Evolutionary conservation across 2,888 invertebrate genomes (phyloP).

Genomic region (Stictocephala bisonia): DNA sequence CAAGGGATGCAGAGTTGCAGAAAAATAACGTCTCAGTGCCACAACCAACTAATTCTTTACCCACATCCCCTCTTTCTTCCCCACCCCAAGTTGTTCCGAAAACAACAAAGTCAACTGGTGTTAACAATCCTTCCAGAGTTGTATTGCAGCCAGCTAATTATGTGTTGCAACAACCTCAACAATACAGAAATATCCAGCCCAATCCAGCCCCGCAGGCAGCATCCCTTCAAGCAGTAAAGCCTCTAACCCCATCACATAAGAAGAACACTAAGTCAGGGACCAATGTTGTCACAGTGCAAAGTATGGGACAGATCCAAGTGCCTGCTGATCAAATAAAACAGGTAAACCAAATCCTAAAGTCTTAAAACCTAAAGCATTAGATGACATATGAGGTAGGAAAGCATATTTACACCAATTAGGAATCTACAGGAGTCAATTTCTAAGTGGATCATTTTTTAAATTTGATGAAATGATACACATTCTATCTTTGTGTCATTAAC

Average conservation of each 20-base stretch:
- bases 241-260: slow-evolving; percentile 39
- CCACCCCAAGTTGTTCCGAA: slow-evolving; percentile 32
- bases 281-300: slow-evolving; percentile 55
- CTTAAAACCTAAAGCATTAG: no score
- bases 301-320: slow-evolving; percentile 56
- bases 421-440: no score
- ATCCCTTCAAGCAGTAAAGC: slow-evolving; percentile 24
- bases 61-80: neutral
- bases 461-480: no score
- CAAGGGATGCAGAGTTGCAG: slow-evolving; percentile 26
- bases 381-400: no score
- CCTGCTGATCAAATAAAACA: slow-evolving; percentile 59
- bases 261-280: slow-evolving; percentile 44
- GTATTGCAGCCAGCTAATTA: slow-evolving; percentile 48
- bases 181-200: slow-evolving; percentile 51
- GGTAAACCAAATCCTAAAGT: no score
- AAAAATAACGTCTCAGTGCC: neutral
- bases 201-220: slow-evolving; percentile 22
- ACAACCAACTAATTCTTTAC: neutral
- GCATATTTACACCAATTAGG: no score
- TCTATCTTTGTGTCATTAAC: no score
- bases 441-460: no score
- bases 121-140: slow-evolving; percentile 26
- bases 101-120: neutral
- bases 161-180: slow-evolving; percentile 55